Base-by-base conservation (phyloP, 2,113 vertebrate species). In the Sapayoa aenigma region DNA sequence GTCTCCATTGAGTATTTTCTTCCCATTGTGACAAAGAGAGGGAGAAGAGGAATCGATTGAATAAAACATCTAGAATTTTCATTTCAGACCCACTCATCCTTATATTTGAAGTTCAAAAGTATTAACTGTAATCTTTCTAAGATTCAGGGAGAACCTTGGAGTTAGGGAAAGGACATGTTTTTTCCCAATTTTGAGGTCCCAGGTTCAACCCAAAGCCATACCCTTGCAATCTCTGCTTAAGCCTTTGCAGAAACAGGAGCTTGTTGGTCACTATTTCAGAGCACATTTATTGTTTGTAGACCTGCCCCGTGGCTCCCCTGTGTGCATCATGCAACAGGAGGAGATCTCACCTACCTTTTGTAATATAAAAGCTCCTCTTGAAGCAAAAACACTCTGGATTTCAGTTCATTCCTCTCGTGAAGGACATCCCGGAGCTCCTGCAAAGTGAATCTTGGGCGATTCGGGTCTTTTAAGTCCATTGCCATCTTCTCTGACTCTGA, bases 321-420 rank as follows among this genome's bases (percentile, higher is more conserved):
- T 37, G 41, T 14, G 14, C 2, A 31, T 58, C 55, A 67, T 30
- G 63, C 76, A 55, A 55, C 22, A 68, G 52, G 44, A 85, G 49
- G 59, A 41, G 25, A 67, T 22, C 44, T 49, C 46, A 87, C 94
- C 30, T 83, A 99, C 99, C 98, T 99, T 97, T 98, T 99, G 76
- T 99, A 99, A 96, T 98, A 99, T 5, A 98, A 98, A 82, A 99
- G 98, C 84, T 99, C 99, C 79, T 99, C 99, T 86, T 99, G 98
- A 55, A 99, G 94, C 95, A 99, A 27, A 68, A 99, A 99, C 50
- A 99, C 98, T 95, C 99, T 98, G 20, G 99, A 98, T 96, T 99
- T 99, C 77, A 99, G 97, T 79, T 99, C 98, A 14, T 99, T 99
- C 92, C 98, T 98, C 96, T 99, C 99, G 2, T 99, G 99, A 71